Base-by-base conservation (phyloP, 1,140 invertebrate genomes). In the Sitophilus oryzae region DNA sequence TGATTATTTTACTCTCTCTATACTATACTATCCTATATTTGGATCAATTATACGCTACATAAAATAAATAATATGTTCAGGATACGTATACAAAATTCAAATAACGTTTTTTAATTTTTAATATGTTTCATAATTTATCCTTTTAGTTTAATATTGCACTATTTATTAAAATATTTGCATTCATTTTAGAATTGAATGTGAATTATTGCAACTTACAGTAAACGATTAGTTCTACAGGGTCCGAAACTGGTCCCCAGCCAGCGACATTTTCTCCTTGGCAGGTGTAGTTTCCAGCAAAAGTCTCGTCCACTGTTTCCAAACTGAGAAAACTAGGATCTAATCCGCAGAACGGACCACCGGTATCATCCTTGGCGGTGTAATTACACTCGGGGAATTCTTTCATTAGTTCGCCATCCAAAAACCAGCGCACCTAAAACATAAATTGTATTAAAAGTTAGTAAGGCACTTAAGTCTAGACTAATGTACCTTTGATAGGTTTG, bases 261-360 rank as follows among this genome's bases (percentile, higher is more conserved):
- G 90, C 90, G 10, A 81, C 80, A 72, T 93, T 93, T 65, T 82
- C 83, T 2, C 89, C 91, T 64, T 88, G 82, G 70, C 92, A 94
- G 0, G 89, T 90, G 72, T 92, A 94, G 71, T 93, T 93, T n/a
- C 91, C 92, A 56, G 92, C 88, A 68, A 93, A 91, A 43, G 81
- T 83, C 52, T 89, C 79, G 5, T 82, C 85, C 11, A 93, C 90
- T 56, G 84, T 82, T 60, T 90, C 84, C 15, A 93, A 75, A 23
- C 91, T 76, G 56, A 93, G 74, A 73, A 89, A 85, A 51, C 84
- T 89, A 0, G 89, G 89, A 67, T 93, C 88, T 60, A 91, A 84
- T 68, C 88, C 84, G 71, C 89, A 91, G 41, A 91, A 82, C 14
- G 66, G 65, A 2, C 67, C 69, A 1, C 69, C 67, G 56, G 67